Percentiles rank a stretch among this genome's conserved stretches.
phyloP scores from a whole-genome alignment of 2,113 vertebrate genomes.

The Bos indicus region DNA sequence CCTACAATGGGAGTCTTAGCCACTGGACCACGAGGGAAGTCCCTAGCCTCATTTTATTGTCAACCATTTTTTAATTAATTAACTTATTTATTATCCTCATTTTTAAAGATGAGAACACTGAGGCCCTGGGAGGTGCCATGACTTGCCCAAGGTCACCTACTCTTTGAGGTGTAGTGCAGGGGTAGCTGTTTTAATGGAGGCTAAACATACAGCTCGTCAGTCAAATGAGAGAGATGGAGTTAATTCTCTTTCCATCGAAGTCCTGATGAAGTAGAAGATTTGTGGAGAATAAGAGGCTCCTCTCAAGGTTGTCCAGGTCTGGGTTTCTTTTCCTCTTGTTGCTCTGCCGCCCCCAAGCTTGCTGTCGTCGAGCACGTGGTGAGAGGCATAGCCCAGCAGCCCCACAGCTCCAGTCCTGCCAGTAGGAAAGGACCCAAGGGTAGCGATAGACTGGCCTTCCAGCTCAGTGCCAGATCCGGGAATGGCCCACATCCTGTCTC shows the following conservation, averaged over 20 bases:
- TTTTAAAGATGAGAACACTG: neutral
- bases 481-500: neutral
- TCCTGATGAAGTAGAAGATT: neutral
- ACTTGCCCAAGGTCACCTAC: neutral
- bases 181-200: neutral
- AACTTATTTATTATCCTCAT: neutral
- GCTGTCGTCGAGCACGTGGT: neutral
- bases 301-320: neutral
- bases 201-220: neutral
- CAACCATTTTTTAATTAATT: neutral
- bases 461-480: neutral
- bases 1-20: neutral
- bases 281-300: neutral
- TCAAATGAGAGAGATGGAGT: neutral
- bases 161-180: neutral
- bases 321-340: neutral
- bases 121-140: neutral
- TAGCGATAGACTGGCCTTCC: neutral
- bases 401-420: neutral
- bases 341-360: too few relatives aligned
- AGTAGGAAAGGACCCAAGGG: neutral
- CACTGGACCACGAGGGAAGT: neutral
- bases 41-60: neutral
- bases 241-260: neutral
- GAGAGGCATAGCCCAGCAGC: neutral